Evolutionary conservation across 1,140 invertebrate genomes (phyloP).

Genomic region (Helicoverpa zea): DNA sequence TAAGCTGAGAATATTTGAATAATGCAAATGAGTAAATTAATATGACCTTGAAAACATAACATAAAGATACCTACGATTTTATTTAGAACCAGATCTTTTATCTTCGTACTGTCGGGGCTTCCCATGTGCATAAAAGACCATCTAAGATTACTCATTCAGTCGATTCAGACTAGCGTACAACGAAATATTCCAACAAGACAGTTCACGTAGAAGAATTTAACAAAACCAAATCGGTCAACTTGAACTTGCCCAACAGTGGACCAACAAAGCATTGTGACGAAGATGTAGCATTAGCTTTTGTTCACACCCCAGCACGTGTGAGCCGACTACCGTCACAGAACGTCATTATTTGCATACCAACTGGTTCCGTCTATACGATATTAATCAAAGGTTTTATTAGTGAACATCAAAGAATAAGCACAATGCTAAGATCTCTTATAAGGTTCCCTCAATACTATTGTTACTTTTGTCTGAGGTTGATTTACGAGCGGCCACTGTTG

Average conservation of each 20-base stretch:
- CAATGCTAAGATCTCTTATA: slow-evolving; percentile 86
- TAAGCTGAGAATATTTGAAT: neutral
- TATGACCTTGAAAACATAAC: slow-evolving; percentile 6
- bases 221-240: slow-evolving; percentile 46
- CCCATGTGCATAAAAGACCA: slow-evolving; percentile 13
- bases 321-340: slow-evolving; percentile 77
- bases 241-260: slow-evolving; percentile 25
- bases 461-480: slow-evolving; percentile 86
- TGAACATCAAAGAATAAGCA: slow-evolving; percentile 86
- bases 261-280: slow-evolving; percentile 75
- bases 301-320: slow-evolving; percentile 81
- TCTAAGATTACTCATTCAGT: slow-evolving; percentile 30
- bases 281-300: slow-evolving; percentile 80
- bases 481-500: slow-evolving; percentile 86
- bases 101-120: neutral
- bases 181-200: slow-evolving; percentile 32
- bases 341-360: slow-evolving; percentile 85
- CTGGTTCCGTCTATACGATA: slow-evolving; percentile 85
- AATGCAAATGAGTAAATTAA: neutral
- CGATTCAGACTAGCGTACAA: slow-evolving; percentile 19
- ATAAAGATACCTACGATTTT: no score
- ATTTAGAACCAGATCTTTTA: neutral
- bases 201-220: slow-evolving; percentile 42
- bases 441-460: slow-evolving; percentile 86
- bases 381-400: slow-evolving; percentile 87